A percentile compares a stretch with the other conserved stretches of the same genome.
Evolutionary conservation across 2,888 invertebrate genomes (phyloP).

Genomic region (Heterodera filipjevi): DNA sequence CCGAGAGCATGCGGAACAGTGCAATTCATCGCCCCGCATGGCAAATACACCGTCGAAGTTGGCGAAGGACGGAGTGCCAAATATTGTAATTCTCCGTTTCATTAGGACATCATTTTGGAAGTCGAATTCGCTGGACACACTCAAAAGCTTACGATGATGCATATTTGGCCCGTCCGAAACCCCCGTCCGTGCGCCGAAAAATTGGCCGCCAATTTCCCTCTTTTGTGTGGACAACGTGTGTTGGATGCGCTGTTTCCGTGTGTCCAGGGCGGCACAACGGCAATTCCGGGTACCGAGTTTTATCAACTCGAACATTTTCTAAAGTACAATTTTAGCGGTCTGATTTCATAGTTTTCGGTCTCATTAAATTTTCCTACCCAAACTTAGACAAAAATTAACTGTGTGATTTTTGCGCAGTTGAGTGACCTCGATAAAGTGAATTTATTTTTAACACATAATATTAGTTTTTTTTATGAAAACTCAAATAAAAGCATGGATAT

Average conservation of each 20-base stretch:
- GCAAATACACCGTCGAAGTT: conserved; percentile 89
- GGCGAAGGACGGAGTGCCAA: conserved; percentile 64
- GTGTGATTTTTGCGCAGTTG: too few relatives aligned
- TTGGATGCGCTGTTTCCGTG: conserved; percentile 96
- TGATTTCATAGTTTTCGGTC: too few relatives aligned
- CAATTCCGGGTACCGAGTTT: conserved; percentile 58
- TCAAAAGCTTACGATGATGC: conserved; percentile 90
- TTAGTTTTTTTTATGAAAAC: too few relatives aligned
- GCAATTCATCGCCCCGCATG: conserved; percentile 88
- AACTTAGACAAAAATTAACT: too few relatives aligned
- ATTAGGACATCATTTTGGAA: conserved; percentile 89
- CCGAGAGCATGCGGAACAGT: conserved; percentile 94
- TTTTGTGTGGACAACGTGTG: conserved; percentile 96
- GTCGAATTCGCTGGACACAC: conserved; percentile 97
- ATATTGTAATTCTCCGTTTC: too few relatives aligned
- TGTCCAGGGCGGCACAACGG: conserved; percentile 68
- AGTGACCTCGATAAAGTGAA: too few relatives aligned
- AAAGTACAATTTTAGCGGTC: too few relatives aligned
- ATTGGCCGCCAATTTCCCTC: conserved; percentile 94
- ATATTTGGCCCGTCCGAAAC: conserved; percentile 99
- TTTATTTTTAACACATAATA: too few relatives aligned
- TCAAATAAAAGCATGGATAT: too few relatives aligned
- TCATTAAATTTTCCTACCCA: too few relatives aligned
- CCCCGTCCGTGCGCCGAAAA: conserved; percentile 96
- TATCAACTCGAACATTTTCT: too few relatives aligned